A percentile compares a stretch with the other conserved stretches of the same genome.
Evolutionary conservation across 2,113 vertebrate genomes (phyloP).

Genomic region (Apeltes quadracus): DNA sequence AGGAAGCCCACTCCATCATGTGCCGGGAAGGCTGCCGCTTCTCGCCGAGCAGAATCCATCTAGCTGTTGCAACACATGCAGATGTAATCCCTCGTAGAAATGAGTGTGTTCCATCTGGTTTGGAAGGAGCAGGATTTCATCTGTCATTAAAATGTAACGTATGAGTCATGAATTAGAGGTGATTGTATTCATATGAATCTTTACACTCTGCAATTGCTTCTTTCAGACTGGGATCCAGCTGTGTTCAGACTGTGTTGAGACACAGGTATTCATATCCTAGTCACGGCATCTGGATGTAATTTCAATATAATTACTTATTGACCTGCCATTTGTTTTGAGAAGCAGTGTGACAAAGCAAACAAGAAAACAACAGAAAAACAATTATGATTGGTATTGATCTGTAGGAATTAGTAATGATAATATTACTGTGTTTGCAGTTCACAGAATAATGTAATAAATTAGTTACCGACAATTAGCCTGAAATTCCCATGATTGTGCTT

Average conservation of each 20-base stretch:
- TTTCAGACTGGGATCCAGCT: not conserved
- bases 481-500: not conserved
- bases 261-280: not conserved
- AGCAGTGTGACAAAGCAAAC: not conserved
- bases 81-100: slow-evolving; percentile 1
- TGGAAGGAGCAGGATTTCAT: slow-evolving; percentile 5
- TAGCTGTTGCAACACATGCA: slow-evolving; percentile 25
- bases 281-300: not conserved
- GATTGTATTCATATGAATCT: not conserved
- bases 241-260: not conserved
- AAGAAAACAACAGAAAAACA: not conserved
- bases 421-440: not conserved
- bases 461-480: slow-evolving; percentile 4
- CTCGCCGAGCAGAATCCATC: not conserved
- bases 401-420: not conserved
- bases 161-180: slow-evolving; percentile 7
- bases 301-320: not conserved
- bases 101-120: not conserved
- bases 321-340: not conserved
- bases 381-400: not conserved
- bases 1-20: slow-evolving; percentile 39
- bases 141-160: slow-evolving; percentile 48
- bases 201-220: not conserved
- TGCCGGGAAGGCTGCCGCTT: slow-evolving; percentile 14
- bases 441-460: not conserved